Evolutionary conservation across 2,888 invertebrate species (phyloP).

Genomic region (Dolomedes plantarius): DNA sequence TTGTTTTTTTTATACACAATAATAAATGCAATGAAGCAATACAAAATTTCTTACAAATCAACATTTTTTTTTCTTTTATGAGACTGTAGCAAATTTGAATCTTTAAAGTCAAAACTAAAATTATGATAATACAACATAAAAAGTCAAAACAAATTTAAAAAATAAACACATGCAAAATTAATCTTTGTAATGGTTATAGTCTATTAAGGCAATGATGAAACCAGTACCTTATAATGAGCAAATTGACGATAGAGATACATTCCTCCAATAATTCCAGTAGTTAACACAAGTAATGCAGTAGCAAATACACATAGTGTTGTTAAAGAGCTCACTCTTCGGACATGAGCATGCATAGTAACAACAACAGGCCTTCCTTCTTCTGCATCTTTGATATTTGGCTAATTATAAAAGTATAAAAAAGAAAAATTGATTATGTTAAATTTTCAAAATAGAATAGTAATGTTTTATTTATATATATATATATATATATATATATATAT

Average conservation of each 20-base stretch:
- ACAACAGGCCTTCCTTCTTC: slow-evolving; percentile 72
- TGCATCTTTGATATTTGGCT: slow-evolving; percentile 68
- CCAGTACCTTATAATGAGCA: slow-evolving; percentile 79
- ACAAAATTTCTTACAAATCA: too few relatives aligned
- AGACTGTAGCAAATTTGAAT: too few relatives aligned
- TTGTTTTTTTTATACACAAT: too few relatives aligned
- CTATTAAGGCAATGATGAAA: too few relatives aligned
- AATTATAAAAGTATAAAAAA: neutral
- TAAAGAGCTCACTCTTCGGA: slow-evolving; percentile 81
- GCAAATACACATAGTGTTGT: slow-evolving; percentile 84
- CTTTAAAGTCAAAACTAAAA: too few relatives aligned
- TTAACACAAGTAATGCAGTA: slow-evolving; percentile 83
- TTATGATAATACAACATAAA: too few relatives aligned
- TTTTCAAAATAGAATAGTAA: neutral
- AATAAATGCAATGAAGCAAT: too few relatives aligned
- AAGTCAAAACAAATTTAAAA: too few relatives aligned
- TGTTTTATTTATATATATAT: neutral
- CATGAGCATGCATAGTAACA: slow-evolving; percentile 77
- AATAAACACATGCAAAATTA: too few relatives aligned
- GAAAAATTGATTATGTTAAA: neutral
- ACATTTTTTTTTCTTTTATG: too few relatives aligned
- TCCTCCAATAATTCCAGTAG: slow-evolving; percentile 84
- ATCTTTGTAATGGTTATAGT: too few relatives aligned
- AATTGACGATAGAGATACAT: slow-evolving; percentile 86
- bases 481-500: neutral